phyloP scores from a whole-genome alignment of 1,140 invertebrate genomes.

The Myzus persicae region DNA sequence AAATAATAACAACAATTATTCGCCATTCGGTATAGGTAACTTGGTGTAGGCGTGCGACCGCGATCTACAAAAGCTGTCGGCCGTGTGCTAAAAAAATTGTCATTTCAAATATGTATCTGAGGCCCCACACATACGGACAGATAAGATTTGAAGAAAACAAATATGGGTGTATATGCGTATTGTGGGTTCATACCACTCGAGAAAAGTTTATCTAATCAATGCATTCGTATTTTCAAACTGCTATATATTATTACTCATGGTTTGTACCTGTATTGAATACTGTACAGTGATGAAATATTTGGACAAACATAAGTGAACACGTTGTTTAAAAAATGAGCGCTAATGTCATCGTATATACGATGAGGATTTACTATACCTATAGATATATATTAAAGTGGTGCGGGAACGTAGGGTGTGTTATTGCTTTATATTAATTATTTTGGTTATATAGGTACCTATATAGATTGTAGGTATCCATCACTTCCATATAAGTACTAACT shows the following conservation, averaged over 20 bases:
- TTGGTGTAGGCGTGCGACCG: background rate
- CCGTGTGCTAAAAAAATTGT: background rate
- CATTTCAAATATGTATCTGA: background rate
- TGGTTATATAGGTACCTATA: background rate
- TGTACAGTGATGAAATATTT: background rate
- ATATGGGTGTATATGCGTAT: conserved; percentile 37
- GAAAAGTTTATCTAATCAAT: conserved; percentile 47
- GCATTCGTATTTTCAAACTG: background rate
- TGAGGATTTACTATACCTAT: background rate
- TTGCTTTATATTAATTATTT: background rate
- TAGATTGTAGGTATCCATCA: background rate
- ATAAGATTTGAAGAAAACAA: conserved; percentile 36
- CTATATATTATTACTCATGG: background rate
- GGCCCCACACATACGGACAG: background rate
- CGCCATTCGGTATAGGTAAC: background rate
- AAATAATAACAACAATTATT: background rate
- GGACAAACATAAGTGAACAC: background rate
- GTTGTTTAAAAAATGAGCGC: background rate
- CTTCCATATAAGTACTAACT: background rate
- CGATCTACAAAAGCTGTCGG: background rate
- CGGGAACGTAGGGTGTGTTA: background rate
- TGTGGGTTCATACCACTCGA: conserved; percentile 21
- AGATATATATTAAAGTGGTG: background rate
- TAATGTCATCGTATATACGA: background rate
- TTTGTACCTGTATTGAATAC: background rate